Conservation (phyloP, 1,140 invertebrate species). For the Hypsibius dujardini region DNA sequence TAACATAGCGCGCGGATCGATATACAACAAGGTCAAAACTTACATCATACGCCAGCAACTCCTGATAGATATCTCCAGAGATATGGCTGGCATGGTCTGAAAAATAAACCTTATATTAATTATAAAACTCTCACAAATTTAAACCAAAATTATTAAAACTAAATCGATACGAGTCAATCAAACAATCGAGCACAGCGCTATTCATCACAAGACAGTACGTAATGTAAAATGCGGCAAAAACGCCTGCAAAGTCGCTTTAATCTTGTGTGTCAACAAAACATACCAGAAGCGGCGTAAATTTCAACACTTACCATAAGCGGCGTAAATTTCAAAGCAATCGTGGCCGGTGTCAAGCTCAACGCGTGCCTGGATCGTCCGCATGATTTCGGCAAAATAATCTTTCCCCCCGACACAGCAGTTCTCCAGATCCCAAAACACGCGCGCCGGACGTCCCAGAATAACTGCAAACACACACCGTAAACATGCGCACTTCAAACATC, state of each 20-base stretch:
- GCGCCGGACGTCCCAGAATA: slow-evolving; percentile 10
- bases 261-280: too few relatives aligned
- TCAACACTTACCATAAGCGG: not conserved
- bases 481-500: not conserved
- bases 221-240: too few relatives aligned
- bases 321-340: slow-evolving; percentile 9
- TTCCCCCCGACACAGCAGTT: not conserved
- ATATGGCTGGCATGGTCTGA: not conserved
- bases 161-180: too few relatives aligned
- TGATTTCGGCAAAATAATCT: slow-evolving; percentile 5
- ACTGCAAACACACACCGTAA: not conserved
- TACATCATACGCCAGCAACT: slow-evolving; percentile 15
- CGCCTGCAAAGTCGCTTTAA: too few relatives aligned
- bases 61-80: slow-evolving; percentile 6
- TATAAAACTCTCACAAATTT: too few relatives aligned
- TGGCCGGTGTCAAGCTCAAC: slow-evolving; percentile 1
- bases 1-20: too few relatives aligned
- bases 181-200: too few relatives aligned
- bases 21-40: not conserved
- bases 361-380: not conserved
- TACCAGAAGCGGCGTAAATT: too few relatives aligned
- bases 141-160: too few relatives aligned
- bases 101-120: too few relatives aligned
- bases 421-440: slow-evolving; percentile 17
- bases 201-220: too few relatives aligned